phyloP scores from a whole-genome alignment of 2,113 vertebrate genomes.

The Oxyura jamaicensis region DNA sequence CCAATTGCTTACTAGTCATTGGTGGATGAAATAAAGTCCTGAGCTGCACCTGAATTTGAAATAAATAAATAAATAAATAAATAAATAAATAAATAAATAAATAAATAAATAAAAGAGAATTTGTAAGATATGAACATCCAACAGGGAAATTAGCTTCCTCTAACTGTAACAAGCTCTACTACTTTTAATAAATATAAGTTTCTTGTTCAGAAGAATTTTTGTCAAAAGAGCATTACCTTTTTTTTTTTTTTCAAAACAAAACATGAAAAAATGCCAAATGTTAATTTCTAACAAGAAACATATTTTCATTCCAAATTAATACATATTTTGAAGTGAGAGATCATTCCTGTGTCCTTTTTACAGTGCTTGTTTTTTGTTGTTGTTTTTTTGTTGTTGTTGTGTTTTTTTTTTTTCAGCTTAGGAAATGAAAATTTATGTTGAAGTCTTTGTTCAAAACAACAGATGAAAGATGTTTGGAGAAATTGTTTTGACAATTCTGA shows the following conservation, averaged over 20 bases:
- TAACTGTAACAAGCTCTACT: neutral
- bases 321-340: neutral
- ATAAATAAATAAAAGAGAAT: too few relatives aligned
- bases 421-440: neutral
- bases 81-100: too few relatives aligned
- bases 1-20: neutral
- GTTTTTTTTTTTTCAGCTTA: neutral
- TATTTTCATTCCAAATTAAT: neutral
- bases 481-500: neutral
- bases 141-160: neutral
- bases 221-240: rapidly evolving
- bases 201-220: neutral
- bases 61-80: too few relatives aligned
- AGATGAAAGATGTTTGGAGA: neutral
- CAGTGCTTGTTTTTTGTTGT: too few relatives aligned
- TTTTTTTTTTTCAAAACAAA: neutral
- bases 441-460: neutral
- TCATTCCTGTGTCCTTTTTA: neutral
- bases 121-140: neutral
- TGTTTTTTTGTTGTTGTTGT: too few relatives aligned
- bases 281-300: neutral
- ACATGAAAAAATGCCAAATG: neutral
- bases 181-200: neutral
- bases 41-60: neutral
- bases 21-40: neutral